These are phyloP conservation scores for Morus bassanus DNA, from an alignment of 2,797 vertebrate species.

Conservation along the genomic window DNA sequence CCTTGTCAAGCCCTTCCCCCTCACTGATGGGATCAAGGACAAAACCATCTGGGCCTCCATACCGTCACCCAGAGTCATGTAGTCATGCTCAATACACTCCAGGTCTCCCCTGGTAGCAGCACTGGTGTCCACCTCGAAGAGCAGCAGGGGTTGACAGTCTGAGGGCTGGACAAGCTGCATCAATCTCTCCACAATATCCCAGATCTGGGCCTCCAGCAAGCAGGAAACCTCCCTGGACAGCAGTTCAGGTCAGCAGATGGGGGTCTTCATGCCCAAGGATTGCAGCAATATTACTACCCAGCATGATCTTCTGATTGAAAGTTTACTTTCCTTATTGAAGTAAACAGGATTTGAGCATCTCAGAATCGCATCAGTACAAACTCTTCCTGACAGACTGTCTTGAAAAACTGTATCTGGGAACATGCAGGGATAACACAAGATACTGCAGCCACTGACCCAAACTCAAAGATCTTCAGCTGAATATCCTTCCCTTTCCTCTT, in stretches of 20 bases:
- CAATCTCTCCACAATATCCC: background rate
- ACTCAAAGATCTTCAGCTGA: background rate
- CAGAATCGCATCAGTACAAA: background rate
- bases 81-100: background rate
- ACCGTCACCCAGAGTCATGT: rapidly evolving
- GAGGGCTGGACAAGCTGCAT: background rate
- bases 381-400: background rate
- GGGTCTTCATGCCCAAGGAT: background rate
- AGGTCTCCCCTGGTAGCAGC: background rate
- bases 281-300: background rate
- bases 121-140: background rate
- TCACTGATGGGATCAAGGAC: background rate
- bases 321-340: background rate
- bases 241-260: background rate
- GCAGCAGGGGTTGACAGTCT: background rate
- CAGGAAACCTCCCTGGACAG: background rate
- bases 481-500: background rate
- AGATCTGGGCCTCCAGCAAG: background rate
- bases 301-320: background rate
- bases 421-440: background rate
- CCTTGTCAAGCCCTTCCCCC: background rate
- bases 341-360: background rate
- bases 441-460: background rate
- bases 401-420: background rate
- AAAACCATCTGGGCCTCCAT: background rate